Evolutionary conservation across 2,888 invertebrate species (phyloP), one percentile per base, ranked within the genome.

Genomic region (Lochmaea crataegi): DNA sequence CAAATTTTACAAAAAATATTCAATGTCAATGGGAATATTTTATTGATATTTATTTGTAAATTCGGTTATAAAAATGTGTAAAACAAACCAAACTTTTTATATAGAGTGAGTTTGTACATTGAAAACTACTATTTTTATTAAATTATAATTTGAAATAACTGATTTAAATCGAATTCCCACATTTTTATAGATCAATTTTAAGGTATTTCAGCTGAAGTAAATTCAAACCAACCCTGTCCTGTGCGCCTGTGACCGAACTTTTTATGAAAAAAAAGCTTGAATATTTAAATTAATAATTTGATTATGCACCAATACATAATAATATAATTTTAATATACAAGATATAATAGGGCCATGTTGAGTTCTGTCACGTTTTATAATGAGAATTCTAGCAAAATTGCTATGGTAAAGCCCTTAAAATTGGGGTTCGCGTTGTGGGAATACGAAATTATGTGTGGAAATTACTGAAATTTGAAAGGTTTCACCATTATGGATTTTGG

Each of bases 401-500:
- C 60, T 71, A 70, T 74, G 74, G 74, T 68, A 65, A 60, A 74
- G 65, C 53, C 74, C 74, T 65, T 60, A 68, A 74, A 74, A 71
- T 74, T 74, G 74, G 68, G 71, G 68, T 60, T 60, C 65, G 68
- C 68, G 67, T 60, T 68, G 42, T 64, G 56, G 68, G 74, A 75
- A 72, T 71, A 69, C 70, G 18, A 73, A 71, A 76, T 73, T 76
- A 75, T 73, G 68, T 70, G 68, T 66, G 69, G 71, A 74, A 73
- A 76, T 76, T 76, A 76, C 76, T 73, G 61, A 73, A 76, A 76
- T 76, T 75, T 70, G 73, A 71, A 64, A 68, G 67, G 64, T 72
- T 73, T 64, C 65, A 60, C 65, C 48, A 56, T 73, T 65, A 73
- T 56, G 58, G 60, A 65, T 73, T 69, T 69, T 63, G 48, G 68